phyloP scores from a whole-genome alignment of 1,140 invertebrate species.

The Antheraea pernyi region DNA sequence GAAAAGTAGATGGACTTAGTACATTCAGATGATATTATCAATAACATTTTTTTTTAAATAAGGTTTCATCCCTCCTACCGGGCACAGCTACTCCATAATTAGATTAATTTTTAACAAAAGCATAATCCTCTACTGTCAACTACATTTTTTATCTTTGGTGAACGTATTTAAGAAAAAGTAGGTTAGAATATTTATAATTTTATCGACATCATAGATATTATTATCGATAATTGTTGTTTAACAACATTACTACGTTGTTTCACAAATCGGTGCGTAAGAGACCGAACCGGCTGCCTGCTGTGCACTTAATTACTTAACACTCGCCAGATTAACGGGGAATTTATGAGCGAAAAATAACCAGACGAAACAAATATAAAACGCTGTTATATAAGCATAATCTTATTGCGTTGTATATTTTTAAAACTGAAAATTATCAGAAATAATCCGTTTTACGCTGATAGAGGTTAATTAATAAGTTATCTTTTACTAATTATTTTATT shows the following conservation, averaged over 20 bases:
- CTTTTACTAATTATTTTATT: too few species aligned
- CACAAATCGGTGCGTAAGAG: constrained; percentile 70
- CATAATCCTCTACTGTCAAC: too few species aligned
- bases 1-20: too few species aligned
- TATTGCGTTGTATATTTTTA: neutral
- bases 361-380: neutral
- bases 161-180: too few species aligned
- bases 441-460: neutral
- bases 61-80: too few species aligned
- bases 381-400: neutral
- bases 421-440: neutral
- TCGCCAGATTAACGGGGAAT: constrained; percentile 58
- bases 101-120: too few species aligned
- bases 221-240: constrained; percentile 26
- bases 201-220: constrained; percentile 9
- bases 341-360: constrained; percentile 52
- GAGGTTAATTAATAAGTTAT: neutral
- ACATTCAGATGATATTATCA: too few species aligned
- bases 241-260: constrained; percentile 36
- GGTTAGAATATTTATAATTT: neutral
- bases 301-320: constrained; percentile 75
- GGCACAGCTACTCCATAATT: too few species aligned
- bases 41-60: too few species aligned
- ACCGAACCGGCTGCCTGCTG: constrained; percentile 52
- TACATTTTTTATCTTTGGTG: too few species aligned